phyloP scores from a whole-genome alignment of 2,113 vertebrate genomes.

The Ammodytes dubius region DNA sequence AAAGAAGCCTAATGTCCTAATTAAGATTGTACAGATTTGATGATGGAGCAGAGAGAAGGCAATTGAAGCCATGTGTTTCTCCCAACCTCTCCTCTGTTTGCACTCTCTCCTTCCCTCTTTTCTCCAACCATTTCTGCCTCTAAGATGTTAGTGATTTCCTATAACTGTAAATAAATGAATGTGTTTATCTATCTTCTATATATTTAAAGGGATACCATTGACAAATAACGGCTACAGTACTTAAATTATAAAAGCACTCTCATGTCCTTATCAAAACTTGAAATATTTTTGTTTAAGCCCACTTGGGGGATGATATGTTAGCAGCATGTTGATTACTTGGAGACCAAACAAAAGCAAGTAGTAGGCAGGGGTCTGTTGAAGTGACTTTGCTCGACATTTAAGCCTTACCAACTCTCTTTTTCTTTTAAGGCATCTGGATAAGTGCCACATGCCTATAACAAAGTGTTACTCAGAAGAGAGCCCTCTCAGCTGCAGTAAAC shows the following conservation, averaged over 20 bases:
- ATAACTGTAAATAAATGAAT: slow-evolving; percentile 31
- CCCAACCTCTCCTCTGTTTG: slow-evolving; percentile 34
- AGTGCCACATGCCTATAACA: slow-evolving; percentile 19
- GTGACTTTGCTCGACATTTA: slow-evolving; percentile 1
- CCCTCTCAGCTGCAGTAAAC: slow-evolving; percentile 47
- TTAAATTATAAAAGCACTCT: slow-evolving; percentile 29
- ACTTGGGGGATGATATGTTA: slow-evolving; percentile 16
- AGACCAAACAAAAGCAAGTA: slow-evolving; percentile 1
- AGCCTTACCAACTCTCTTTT: slow-evolving; percentile 12
- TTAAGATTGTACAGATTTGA: slow-evolving; percentile 80
- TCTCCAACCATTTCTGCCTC: slow-evolving; percentile 18
- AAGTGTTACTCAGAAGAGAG: slow-evolving; percentile 38
- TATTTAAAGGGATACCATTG: background rate
- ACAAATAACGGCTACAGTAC: slow-evolving; percentile 16
- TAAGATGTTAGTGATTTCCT: slow-evolving; percentile 18
- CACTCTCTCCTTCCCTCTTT: slow-evolving; percentile 10
- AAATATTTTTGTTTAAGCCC: slow-evolving; percentile 27
- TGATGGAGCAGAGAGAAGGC: slow-evolving; percentile 66
- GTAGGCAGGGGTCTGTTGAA: slow-evolving; percentile 14
- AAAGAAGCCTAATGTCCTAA: slow-evolving; percentile 76
- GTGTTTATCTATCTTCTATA: slow-evolving; percentile 27
- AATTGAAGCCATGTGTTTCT: slow-evolving; percentile 76
- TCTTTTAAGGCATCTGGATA: slow-evolving; percentile 29
- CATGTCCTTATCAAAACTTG: background rate
- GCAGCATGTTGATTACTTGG: slow-evolving; percentile 15